Evolutionary conservation across 2,113 vertebrate species (phyloP), one percentile per base, ranked within the genome.

Genomic region (Pseudorasbora parva): DNA sequence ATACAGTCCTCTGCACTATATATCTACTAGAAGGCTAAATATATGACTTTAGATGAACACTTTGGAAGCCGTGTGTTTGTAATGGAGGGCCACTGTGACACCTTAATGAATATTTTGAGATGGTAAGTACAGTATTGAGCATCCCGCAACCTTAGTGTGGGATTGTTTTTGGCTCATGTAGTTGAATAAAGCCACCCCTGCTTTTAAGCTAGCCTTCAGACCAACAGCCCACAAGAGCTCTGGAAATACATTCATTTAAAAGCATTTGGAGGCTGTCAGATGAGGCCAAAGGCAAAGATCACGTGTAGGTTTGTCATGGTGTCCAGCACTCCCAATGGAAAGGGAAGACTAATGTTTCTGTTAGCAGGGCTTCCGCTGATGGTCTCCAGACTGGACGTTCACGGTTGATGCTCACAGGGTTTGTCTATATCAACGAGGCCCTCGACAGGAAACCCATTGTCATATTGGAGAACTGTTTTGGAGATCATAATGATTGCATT

Each of bases 21-120:
- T 47, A 68, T 51, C 66, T 56, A 25, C 27, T 60, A 21, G 68
- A 80, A 30, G 51, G 17, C 25, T 81, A 47, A 82, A 78, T 77
- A 79, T 83, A 83, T 85, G 71, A 43, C 54, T 41, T 71, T 25
- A 81, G 62, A 76, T 56, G 51, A 64, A 47, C n/a, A 15, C 78
- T 81, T 75, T 75, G 33, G n/a, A 85, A 79, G 47, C 27, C 3
- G 17, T 30, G 47, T 25, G 56, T 85, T 57, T 73, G 43, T 37
- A 75, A 33, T 23, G 45, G n/a, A 73, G 23, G 45, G 33, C 74
- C 71, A 59, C 47, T 66, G 27, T 85, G 83, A 87, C 86, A 85
- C 66, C 64, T 82, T 80, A 85, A 87, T 80, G 69, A 83, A 81
- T 83, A 54, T 68, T 59, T 62, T 79, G 84, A 47, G 15, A 23